A percentile compares a stretch with the other conserved stretches of the same genome.
Conservation (phyloP, 2,888 invertebrate genomes). For the Biston betularia region DNA sequence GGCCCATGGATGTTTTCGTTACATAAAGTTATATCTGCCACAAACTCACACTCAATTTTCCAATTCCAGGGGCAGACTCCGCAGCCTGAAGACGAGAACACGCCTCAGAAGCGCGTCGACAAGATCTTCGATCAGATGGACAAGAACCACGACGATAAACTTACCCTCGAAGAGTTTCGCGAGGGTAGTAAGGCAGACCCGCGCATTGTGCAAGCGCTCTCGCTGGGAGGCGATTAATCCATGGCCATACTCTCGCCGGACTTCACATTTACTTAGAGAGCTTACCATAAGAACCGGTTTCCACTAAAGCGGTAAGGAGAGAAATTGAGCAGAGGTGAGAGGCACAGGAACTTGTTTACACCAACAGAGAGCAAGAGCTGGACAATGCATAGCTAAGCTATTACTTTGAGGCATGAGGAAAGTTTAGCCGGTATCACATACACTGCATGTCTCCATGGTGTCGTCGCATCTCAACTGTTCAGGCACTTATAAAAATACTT, state of each 20-base stretch:
- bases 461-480: too few species aligned
- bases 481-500: too few species aligned
- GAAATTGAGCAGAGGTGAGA: too few species aligned
- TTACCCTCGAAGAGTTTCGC: constrained; percentile 98
- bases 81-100: constrained; percentile 95
- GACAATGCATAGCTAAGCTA: too few species aligned
- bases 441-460: too few species aligned
- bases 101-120: constrained; percentile 98
- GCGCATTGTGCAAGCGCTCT: constrained; percentile 98
- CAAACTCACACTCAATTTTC: background rate
- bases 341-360: too few species aligned
- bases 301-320: too few species aligned
- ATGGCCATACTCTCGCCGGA: constrained; percentile 83
- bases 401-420: too few species aligned
- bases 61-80: constrained; percentile 94
- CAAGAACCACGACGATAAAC: constrained; percentile 98
- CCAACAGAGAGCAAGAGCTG: too few species aligned
- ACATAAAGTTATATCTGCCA: background rate
- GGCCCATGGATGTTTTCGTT: too few species aligned
- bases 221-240: constrained; percentile 92
- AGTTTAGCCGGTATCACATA: too few species aligned
- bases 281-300: constrained; percentile 36
- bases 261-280: constrained; percentile 76
- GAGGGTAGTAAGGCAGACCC: constrained; percentile 99
- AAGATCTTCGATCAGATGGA: constrained; percentile 99